phyloP scores from a whole-genome alignment of 2,797 vertebrate genomes.

The Pseudocheirus occidentalis region DNA sequence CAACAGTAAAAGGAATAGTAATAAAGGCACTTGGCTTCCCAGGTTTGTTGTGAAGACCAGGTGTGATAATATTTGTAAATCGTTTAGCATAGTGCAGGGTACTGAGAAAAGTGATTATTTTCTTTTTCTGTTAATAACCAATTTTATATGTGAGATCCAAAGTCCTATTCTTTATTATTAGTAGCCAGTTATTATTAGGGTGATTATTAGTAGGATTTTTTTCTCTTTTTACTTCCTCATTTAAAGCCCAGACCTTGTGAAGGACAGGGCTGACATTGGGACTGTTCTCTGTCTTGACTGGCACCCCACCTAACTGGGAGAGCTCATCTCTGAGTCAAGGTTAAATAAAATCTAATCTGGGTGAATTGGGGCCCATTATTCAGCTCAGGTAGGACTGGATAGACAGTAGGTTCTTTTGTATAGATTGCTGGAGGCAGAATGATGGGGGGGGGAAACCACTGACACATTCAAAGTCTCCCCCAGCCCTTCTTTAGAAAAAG shows the following conservation, averaged over 20 bases:
- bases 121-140: not conserved
- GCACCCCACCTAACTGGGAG: not conserved
- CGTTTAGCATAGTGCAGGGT: not conserved
- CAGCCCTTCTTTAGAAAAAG: not conserved
- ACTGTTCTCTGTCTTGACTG: not conserved
- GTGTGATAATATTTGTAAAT: not conserved
- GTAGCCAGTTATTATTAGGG: not conserved
- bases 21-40: not conserved
- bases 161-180: too few species aligned
- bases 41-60: not conserved
- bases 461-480: not conserved
- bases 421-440: not conserved
- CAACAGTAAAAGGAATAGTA: not conserved
- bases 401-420: not conserved
- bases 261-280: not conserved
- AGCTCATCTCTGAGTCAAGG: not conserved
- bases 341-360: not conserved
- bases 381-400: too few species aligned
- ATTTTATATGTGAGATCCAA: not conserved
- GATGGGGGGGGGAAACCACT: not conserved
- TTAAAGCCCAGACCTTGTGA: not conserved
- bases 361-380: too few species aligned
- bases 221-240: not conserved
- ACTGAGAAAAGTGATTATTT: not conserved
- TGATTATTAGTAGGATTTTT: not conserved